phyloP scores from a whole-genome alignment of 2,797 vertebrate species.

The Sciurus carolinensis region DNA sequence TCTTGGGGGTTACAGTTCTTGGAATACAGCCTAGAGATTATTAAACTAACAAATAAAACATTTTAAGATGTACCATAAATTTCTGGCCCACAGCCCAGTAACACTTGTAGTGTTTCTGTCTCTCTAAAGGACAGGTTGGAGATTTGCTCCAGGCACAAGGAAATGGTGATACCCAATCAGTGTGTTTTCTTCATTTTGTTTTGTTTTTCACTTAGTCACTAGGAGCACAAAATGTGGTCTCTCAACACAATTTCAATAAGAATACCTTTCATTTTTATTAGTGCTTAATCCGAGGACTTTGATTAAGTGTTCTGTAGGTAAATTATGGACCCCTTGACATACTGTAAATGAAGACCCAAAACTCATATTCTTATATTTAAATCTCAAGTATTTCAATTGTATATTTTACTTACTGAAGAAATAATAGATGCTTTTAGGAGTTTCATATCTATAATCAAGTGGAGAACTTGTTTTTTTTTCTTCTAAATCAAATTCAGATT shows the following conservation, averaged over 20 bases:
- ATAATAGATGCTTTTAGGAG: not conserved
- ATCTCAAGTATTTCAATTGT: not conserved
- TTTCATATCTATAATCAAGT: not conserved
- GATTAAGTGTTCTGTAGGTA: not conserved
- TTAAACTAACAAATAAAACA: constrained; percentile 78
- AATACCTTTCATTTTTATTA: not conserved
- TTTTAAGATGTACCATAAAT: constrained; percentile 65
- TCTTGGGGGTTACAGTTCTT: constrained; percentile 52
- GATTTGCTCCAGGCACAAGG: not conserved
- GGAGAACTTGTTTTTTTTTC: not conserved
- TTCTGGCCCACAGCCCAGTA: not conserved
- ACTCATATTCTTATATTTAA: constrained; percentile 46
- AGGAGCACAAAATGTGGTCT: not conserved
- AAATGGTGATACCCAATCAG: not conserved
- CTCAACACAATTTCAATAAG: not conserved
- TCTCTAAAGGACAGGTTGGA: constrained; percentile 31
- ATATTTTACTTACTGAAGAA: constrained; percentile 23
- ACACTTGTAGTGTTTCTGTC: not conserved
- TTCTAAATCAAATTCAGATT: not conserved
- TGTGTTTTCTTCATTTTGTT: not conserved
- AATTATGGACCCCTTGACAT: not conserved
- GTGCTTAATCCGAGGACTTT: not conserved
- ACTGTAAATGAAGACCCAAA: not conserved
- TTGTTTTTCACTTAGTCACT: constrained; percentile 21
- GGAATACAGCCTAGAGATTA: constrained; percentile 62